phyloP scores from a whole-genome alignment of 2,797 vertebrate genomes.

The Mus minutoides region DNA sequence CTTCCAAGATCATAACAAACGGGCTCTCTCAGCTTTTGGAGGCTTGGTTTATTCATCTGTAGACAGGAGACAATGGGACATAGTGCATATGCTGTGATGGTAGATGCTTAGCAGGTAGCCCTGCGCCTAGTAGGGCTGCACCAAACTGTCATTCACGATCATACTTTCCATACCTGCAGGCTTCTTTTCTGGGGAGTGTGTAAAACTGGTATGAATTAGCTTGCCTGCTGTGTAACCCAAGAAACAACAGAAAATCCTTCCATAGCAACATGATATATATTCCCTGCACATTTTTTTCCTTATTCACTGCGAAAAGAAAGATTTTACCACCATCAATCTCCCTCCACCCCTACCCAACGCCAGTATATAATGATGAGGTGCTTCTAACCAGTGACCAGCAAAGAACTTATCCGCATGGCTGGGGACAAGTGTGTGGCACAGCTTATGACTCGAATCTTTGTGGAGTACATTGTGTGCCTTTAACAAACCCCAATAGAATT shows the following conservation, averaged over 20 bases:
- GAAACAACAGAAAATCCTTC: not conserved
- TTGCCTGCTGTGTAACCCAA: not conserved
- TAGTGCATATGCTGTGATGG: accelerated
- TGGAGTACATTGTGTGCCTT: not conserved
- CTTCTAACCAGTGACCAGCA: not conserved
- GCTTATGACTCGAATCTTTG: not conserved
- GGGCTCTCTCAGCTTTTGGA: not conserved
- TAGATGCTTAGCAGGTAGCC: not conserved
- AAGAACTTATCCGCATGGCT: not conserved
- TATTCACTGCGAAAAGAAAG: not conserved
- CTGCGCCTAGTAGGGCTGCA: not conserved
- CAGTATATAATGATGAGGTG: not conserved
- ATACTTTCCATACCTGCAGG: not conserved
- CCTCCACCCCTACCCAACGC: not conserved
- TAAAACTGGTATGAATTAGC: not conserved
- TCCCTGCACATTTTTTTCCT: not conserved
- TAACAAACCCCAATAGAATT: not conserved
- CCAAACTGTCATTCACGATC: not conserved
- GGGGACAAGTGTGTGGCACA: not conserved
- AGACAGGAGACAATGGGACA: not conserved
- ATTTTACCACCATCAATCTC: not conserved
- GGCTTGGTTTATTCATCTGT: not conserved
- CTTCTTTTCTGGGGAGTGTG: not conserved
- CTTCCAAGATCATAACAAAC: not conserved
- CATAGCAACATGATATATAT: not conserved